These are phyloP conservation scores for Tachycineta bicolor DNA, from an alignment of 2,113 vertebrate species.

Conservation along the genomic window DNA sequence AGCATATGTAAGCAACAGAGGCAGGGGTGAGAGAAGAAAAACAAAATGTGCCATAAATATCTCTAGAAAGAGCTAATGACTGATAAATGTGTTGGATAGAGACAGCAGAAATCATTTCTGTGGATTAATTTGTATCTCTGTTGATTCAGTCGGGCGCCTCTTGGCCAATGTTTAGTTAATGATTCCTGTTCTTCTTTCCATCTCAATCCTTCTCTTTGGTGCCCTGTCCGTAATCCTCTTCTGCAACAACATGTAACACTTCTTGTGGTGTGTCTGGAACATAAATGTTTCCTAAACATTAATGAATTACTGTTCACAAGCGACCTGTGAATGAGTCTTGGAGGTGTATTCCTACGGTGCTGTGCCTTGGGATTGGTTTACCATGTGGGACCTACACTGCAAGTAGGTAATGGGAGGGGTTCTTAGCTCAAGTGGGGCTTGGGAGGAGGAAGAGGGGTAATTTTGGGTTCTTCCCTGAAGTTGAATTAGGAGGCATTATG, in stretches of 20 bases:
- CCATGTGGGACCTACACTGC: neutral
- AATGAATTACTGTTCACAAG: neutral
- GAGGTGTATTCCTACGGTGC: neutral
- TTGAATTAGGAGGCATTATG: neutral
- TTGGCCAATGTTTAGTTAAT: neutral
- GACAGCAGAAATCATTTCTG: neutral
- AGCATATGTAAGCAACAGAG: constrained; percentile 55
- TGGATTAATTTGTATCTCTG: neutral
- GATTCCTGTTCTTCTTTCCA: neutral
- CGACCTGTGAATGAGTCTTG: neutral
- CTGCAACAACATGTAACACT: neutral
- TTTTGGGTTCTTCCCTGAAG: neutral
- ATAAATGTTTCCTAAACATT: neutral
- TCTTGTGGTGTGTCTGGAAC: neutral
- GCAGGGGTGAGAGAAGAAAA: constrained; percentile 9
- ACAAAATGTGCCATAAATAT: neutral
- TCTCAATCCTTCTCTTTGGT: neutral
- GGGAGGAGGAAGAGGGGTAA: neutral
- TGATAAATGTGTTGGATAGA: neutral
- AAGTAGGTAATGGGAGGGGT: neutral
- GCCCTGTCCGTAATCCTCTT: neutral
- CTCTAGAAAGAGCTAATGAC: constrained; percentile 1
- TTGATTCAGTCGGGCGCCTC: neutral
- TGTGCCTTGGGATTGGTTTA: neutral
- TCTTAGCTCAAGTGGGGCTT: neutral